Conservation (phyloP, 2,888 invertebrate species). For the Heliconius erato region DNA sequence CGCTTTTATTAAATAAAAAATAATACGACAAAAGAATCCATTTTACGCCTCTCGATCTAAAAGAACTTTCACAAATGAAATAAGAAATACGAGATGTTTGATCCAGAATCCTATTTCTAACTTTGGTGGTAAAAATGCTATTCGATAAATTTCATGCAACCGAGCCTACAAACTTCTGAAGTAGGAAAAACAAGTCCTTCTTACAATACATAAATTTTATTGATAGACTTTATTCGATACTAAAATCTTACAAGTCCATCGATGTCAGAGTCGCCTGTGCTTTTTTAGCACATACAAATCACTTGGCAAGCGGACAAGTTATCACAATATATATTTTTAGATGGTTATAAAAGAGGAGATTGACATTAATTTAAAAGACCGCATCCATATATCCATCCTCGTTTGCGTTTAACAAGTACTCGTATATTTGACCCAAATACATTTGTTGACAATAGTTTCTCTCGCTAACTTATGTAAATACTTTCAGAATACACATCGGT, state of each 20-base stretch:
- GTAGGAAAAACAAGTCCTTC: constrained; percentile 54
- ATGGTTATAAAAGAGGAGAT: constrained; percentile 38
- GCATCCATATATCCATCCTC: constrained; percentile 44
- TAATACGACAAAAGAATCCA: constrained; percentile 12
- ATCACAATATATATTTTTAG: constrained; percentile 42
- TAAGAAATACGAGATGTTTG: constrained; percentile 21
- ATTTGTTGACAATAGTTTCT: constrained; percentile 39
- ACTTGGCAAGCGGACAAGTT: constrained; percentile 41
- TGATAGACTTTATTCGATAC: constrained; percentile 57
- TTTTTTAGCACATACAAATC: constrained; percentile 47
- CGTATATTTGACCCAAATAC: constrained; percentile 43
- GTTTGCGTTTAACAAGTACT: constrained; percentile 42
- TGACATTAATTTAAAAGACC: constrained; percentile 43
- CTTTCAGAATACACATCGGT: constrained; percentile 3
- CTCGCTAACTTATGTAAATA: constrained; percentile 7
- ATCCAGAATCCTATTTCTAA: constrained; percentile 30
- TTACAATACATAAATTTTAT: constrained; percentile 57
- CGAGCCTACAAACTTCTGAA: constrained; percentile 40
- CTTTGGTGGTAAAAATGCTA: constrained; percentile 45
- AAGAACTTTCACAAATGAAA: constrained; percentile 22
- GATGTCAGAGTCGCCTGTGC: constrained; percentile 48
- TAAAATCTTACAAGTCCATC: constrained; percentile 56
- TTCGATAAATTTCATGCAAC: constrained; percentile 41
- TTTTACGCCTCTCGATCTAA: constrained; percentile 17
- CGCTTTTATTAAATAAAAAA: neutral